Evolutionary conservation across 1,140 invertebrate genomes (phyloP).

Genomic region (Pseudachorutes palmiensis): DNA sequence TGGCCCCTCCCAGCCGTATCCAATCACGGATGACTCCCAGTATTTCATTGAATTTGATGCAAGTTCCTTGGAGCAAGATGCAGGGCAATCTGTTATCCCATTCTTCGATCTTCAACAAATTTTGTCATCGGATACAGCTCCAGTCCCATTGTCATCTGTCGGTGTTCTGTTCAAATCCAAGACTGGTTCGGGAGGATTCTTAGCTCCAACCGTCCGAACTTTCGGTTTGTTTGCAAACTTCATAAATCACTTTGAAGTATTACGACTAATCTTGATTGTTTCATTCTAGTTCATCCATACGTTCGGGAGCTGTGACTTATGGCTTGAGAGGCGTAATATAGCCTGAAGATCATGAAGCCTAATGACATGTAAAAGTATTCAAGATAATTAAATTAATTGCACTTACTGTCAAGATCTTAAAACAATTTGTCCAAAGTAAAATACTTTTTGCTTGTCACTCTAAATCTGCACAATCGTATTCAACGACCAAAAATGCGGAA

Average conservation of each 20-base stretch:
- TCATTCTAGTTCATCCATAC: not conserved
- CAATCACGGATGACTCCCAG: constrained; percentile 10
- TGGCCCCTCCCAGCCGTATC: constrained; percentile 20
- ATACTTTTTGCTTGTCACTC: too few relatives aligned
- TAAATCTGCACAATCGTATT: too few relatives aligned
- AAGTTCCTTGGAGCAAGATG: constrained; percentile 19
- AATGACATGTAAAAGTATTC: too few relatives aligned
- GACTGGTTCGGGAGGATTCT: constrained; percentile 17
- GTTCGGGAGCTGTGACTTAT: not conserved
- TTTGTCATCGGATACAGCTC: not conserved
- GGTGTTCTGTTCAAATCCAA: constrained; percentile 24
- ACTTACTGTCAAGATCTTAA: too few relatives aligned
- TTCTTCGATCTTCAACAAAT: constrained; percentile 26
- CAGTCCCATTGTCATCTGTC: constrained; percentile 12
- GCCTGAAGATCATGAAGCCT: not conserved
- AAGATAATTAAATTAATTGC: too few relatives aligned
- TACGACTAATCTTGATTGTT: not conserved
- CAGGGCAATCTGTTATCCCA: constrained; percentile 20
- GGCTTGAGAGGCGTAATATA: too few relatives aligned
- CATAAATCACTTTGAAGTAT: not conserved
- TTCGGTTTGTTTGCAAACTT: not conserved
- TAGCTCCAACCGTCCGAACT: constrained; percentile 9
- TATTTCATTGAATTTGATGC: constrained; percentile 20
- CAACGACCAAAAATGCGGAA: not conserved
- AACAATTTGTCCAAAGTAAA: too few relatives aligned